phyloP scores from a whole-genome alignment of 1,140 invertebrate species.

The Ceratina japonica region DNA sequence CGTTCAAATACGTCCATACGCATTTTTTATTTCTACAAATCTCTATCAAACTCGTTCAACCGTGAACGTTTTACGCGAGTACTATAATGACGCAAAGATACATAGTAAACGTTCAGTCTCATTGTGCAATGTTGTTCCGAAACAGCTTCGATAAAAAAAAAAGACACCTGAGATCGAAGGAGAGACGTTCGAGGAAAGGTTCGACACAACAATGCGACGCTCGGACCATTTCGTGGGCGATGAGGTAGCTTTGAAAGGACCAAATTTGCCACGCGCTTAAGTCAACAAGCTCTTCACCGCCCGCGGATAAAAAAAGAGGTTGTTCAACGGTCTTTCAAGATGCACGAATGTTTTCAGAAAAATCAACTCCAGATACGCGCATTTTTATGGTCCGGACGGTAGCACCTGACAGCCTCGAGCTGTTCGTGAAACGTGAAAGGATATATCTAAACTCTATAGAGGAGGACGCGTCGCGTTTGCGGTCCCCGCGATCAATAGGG shows the following conservation, averaged over 20 bases:
- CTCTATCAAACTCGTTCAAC: neutral
- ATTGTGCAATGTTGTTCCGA: neutral
- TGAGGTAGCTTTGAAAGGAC: conserved; percentile 67
- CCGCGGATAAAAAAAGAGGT: conserved; percentile 40
- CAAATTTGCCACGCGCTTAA: conserved; percentile 77
- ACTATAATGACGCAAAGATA: neutral
- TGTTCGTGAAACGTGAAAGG: conserved; percentile 67
- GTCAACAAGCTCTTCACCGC: conserved; percentile 71
- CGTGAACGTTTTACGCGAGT: neutral
- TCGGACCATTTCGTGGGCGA: conserved; percentile 47
- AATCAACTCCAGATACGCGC: conserved; percentile 60
- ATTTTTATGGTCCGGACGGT: conserved; percentile 52
- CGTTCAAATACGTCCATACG: no score
- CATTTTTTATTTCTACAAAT: neutral
- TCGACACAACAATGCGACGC: conserved; percentile 46
- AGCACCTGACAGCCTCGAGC: conserved; percentile 74
- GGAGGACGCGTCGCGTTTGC: conserved; percentile 67
- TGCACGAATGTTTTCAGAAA: conserved; percentile 65
- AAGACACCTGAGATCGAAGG: conserved; percentile 1
- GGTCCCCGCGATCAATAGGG: conserved; percentile 72
- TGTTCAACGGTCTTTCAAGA: conserved; percentile 50
- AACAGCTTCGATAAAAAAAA: conserved; percentile 5
- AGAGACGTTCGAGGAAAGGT: conserved; percentile 8
- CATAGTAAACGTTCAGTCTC: neutral
- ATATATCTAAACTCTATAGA: conserved; percentile 51